Evolutionary conservation across 2,888 invertebrate genomes (phyloP), one percentile per base, ranked within the genome.

Genomic region (Meteorus colon): DNA sequence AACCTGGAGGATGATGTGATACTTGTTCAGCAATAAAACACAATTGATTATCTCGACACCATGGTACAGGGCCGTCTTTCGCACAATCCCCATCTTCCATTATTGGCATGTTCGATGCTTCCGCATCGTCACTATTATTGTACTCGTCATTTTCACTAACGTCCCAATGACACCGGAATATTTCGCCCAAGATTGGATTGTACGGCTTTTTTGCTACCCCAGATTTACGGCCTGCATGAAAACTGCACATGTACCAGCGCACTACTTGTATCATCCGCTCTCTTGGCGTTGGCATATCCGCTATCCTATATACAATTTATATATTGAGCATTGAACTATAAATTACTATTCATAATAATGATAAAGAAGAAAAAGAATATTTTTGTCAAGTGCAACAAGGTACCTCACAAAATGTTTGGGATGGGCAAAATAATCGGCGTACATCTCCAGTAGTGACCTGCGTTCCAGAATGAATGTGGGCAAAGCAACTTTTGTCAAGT

Each of bases 391-490:
- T 37, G 16, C 1, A 0, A 16, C n/a, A 24, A 84, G 90, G 89
- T 90, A 97, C 97, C 93, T 95, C 80, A 96, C 92, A 91, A 99
- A 99, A 85, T 98, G 93, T 90, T 99, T 98, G 0, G 99, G 98
- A 92, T 99, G 99, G 14, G 99, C 98, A 91, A 99, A 98, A 89
- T 99, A 99, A 91, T 99, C 99, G 68, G 99, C 99, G 90, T 98
- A 99, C 99, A 99, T 99, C 91, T 99, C 99, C 66, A 99, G 92
- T 55, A 99, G 92, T 0, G 99, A 99, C 79, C 99, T 94, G 89
- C 98, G 93, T 90, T 99, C 99, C 84, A 99, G 91, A 84, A 99
- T 99, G 89, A 99, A 99, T 34, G 99, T 99, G 29, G 99, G 99
- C 80, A 99, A 92, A 72, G 98, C 98, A 79, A 98, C 97, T 92